phyloP scores from a whole-genome alignment of 2,113 vertebrate species.

The Periophthalmus modestus region DNA sequence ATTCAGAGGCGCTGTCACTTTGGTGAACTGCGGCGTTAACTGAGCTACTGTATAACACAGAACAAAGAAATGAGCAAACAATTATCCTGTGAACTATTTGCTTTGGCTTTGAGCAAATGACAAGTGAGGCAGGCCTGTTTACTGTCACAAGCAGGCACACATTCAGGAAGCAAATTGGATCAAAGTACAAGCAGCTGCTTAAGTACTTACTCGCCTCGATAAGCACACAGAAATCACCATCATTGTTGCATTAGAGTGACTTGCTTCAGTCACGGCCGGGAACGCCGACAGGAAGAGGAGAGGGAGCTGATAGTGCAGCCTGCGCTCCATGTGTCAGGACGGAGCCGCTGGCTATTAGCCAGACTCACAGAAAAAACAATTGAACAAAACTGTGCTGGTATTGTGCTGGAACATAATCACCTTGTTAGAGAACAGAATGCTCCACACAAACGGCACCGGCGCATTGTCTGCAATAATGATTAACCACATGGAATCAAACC shows the following conservation, averaged over 20 bases:
- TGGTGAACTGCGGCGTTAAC: slow-evolving; percentile 49
- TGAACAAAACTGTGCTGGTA: slow-evolving; percentile 67
- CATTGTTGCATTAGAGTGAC: slow-evolving; percentile 81
- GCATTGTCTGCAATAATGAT: slow-evolving; percentile 65
- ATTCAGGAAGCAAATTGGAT: slow-evolving; percentile 82
- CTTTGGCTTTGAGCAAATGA: slow-evolving; percentile 69
- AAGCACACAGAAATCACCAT: slow-evolving; percentile 81
- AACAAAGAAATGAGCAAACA: slow-evolving; percentile 50
- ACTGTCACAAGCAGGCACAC: slow-evolving; percentile 74
- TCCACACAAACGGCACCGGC: slow-evolving; percentile 70
- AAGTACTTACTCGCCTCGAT: slow-evolving; percentile 79
- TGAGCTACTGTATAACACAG: slow-evolving; percentile 38
- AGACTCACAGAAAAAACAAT: slow-evolving; percentile 74
- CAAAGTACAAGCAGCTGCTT: slow-evolving; percentile 82
- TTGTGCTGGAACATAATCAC: slow-evolving; percentile 79
- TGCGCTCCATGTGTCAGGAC: slow-evolving; percentile 74
- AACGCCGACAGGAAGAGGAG: slow-evolving; percentile 81
- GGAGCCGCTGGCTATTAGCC: slow-evolving; percentile 74
- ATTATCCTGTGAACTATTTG: slow-evolving; percentile 72
- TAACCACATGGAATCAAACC: slow-evolving; percentile 34
- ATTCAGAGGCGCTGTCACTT: slow-evolving; percentile 43
- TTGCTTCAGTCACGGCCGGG: slow-evolving; percentile 79
- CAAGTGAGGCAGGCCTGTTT: slow-evolving; percentile 74
- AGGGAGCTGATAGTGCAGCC: slow-evolving; percentile 73
- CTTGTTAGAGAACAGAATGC: slow-evolving; percentile 70